Conservation (phyloP, 2,113 vertebrate species). For the Mustelus asterias region DNA sequence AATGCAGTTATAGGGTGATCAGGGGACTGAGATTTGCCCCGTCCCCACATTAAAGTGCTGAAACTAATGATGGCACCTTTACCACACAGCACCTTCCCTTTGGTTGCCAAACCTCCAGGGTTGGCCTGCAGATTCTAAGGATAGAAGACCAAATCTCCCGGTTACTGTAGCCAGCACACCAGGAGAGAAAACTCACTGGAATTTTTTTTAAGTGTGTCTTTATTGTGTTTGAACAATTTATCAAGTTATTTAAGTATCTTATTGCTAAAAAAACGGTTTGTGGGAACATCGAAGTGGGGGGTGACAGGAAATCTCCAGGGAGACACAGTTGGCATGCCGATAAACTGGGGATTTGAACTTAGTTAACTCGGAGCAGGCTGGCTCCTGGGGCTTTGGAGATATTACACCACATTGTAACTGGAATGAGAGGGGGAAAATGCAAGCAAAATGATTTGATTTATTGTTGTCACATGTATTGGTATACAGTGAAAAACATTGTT, state of each 20-base stretch:
- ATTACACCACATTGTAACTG: not conserved
- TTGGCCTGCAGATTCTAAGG: not conserved
- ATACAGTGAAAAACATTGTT: no score
- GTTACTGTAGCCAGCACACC: not conserved
- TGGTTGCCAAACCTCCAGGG: not conserved
- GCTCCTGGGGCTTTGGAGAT: not conserved
- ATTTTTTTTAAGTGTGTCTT: no score
- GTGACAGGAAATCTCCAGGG: not conserved
- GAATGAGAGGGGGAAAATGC: slow-evolving; percentile 36
- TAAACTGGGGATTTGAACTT: not conserved
- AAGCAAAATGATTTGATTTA: slow-evolving; percentile 34
- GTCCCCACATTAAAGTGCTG: not conserved
- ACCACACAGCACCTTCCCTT: not conserved
- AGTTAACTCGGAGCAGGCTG: not conserved
- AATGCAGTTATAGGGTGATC: not conserved
- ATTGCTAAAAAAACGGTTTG: not conserved
- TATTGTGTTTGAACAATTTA: not conserved
- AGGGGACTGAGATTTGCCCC: not conserved
- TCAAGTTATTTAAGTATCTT: not conserved
- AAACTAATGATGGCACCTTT: not conserved
- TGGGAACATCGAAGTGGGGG: not conserved
- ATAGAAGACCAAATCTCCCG: not conserved
- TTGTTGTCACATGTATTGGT: no score
- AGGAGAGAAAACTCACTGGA: not conserved
- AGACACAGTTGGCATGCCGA: not conserved